Conservation (phyloP, 1,140 invertebrate genomes). For the Diorhabda carinulata region DNA sequence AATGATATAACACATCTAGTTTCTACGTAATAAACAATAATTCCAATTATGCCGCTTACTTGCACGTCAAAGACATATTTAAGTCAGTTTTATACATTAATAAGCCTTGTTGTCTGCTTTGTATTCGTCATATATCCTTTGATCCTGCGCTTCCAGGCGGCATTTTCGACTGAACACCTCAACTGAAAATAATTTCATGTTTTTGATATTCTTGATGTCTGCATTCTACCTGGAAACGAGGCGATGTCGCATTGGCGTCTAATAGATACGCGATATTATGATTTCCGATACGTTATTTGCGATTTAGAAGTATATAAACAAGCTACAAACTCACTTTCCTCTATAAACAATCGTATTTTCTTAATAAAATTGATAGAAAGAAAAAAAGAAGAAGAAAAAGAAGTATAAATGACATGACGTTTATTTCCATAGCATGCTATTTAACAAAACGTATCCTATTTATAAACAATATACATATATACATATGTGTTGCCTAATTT, state of each 20-base stretch:
- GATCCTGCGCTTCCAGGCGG: slow-evolving; percentile 28
- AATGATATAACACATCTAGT: neutral
- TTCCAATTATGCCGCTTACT: slow-evolving; percentile 32
- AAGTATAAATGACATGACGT: too few relatives aligned
- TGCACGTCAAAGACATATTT: slow-evolving; percentile 33
- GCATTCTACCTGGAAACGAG: neutral
- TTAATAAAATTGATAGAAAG: too few relatives aligned
- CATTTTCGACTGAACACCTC: slow-evolving; percentile 23
- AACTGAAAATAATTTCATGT: slow-evolving; percentile 32
- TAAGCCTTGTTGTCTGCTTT: slow-evolving; percentile 35
- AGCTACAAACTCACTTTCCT: too few relatives aligned
- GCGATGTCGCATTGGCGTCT: neutral
- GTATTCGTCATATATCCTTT: slow-evolving; percentile 33
- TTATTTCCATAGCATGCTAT: too few relatives aligned
- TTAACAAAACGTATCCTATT: too few relatives aligned
- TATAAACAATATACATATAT: too few relatives aligned
- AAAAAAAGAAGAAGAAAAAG: too few relatives aligned
- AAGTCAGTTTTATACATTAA: slow-evolving; percentile 33
- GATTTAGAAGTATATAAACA: too few relatives aligned
- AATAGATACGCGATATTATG: neutral
- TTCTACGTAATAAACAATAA: slow-evolving; percentile 30
- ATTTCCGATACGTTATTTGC: neutral
- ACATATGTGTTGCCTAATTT: too few relatives aligned
- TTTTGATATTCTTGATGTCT: slow-evolving; percentile 23
- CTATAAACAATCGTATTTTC: too few relatives aligned